Conservation (phyloP, 2,888 invertebrate species). For the Eupeodes latifasciatus region DNA sequence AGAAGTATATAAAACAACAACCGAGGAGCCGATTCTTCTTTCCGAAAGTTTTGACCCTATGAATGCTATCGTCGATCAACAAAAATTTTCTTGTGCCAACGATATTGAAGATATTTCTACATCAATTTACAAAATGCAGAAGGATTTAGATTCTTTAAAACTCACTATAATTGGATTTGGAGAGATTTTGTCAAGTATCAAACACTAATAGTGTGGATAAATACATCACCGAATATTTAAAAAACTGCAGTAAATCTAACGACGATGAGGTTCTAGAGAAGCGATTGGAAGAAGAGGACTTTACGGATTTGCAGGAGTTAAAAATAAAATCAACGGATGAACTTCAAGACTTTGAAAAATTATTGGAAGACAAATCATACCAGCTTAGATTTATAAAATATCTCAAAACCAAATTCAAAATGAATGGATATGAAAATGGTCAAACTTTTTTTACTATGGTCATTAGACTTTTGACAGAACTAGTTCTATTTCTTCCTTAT, state of each 20-base stretch:
- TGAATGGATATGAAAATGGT: not conserved
- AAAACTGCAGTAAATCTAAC: not conserved
- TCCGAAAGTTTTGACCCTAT: no score
- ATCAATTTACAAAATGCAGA: not conserved
- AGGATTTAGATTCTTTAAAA: no score
- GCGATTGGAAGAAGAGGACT: not conserved
- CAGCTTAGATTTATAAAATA: not conserved
- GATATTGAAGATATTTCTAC: not conserved
- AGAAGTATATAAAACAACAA: no score
- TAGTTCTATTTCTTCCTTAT: not conserved
- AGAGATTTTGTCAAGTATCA: not conserved
- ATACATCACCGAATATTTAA: slow-evolving; percentile 1
- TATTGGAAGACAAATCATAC: not conserved
- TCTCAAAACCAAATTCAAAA: not conserved
- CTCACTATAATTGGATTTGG: not conserved
- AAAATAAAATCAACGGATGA: not conserved
- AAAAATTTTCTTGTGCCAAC: no score
- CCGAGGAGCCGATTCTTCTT: no score
- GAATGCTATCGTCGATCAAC: no score
- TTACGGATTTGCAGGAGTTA: not conserved
- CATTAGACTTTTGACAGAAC: not conserved
- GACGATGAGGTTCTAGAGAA: not conserved
- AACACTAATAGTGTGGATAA: not conserved
- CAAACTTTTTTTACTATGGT: slow-evolving; percentile 4
- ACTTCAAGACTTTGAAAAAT: not conserved